These are phyloP conservation scores for Platyrinchus mystaceus DNA, from an alignment of 2,797 vertebrate genomes.

Conservation along the genomic window DNA sequence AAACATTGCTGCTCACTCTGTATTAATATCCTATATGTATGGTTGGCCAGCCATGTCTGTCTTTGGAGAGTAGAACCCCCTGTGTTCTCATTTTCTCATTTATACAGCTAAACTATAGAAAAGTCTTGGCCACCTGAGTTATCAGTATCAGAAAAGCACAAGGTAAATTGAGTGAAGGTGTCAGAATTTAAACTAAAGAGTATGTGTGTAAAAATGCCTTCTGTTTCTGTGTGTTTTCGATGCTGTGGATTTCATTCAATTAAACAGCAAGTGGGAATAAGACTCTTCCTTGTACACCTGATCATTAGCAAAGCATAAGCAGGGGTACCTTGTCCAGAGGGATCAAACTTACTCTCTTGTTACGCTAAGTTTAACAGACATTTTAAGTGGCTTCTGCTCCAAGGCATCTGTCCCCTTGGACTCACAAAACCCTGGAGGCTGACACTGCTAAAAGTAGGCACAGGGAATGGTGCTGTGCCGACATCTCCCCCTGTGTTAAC, in stretches of 20 bases:
- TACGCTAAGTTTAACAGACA: not conserved
- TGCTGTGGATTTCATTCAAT: not conserved
- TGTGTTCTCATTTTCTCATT: constrained; percentile 29
- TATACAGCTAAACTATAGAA: not conserved
- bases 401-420: not conserved
- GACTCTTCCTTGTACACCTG: not conserved
- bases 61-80: not conserved
- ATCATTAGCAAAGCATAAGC: not conserved
- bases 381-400: not conserved
- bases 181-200: not conserved
- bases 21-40: not conserved
- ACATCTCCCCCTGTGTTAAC: not conserved
- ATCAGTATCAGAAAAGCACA: not conserved
- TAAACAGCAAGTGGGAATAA: not conserved
- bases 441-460: not conserved
- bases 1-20: not conserved
- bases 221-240: not conserved
- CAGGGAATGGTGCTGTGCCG: not conserved
- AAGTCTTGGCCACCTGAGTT: not conserved
- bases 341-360: not conserved
- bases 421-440: not conserved
- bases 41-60: not conserved
- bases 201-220: not conserved
- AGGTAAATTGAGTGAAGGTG: not conserved
- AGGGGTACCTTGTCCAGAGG: not conserved